phyloP scores from a whole-genome alignment of 2,113 vertebrate genomes.

The Eudyptes chrysolophus region DNA sequence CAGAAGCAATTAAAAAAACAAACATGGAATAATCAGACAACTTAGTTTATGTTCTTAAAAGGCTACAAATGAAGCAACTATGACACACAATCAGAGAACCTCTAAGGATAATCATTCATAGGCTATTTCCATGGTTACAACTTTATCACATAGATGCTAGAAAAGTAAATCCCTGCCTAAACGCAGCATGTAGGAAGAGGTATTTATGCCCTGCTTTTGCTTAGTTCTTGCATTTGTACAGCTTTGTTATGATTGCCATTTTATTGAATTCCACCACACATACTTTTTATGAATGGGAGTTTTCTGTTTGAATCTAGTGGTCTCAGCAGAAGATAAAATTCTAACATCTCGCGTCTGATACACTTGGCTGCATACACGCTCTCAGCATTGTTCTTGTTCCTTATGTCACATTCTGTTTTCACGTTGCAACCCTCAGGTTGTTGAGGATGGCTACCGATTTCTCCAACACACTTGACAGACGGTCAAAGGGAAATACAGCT shows the following conservation, averaged over 20 bases:
- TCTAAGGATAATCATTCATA: not conserved
- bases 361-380: rapidly evolving
- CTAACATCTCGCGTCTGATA: not conserved
- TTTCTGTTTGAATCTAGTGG: not conserved
- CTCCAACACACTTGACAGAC: not conserved
- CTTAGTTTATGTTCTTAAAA: slow-evolving; percentile 51
- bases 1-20: slow-evolving; percentile 62
- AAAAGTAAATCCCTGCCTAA: not conserved
- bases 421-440: not conserved
- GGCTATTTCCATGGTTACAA: not conserved
- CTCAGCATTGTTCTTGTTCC: not conserved
- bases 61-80: slow-evolving; percentile 6
- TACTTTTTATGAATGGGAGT: not conserved
- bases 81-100: not conserved
- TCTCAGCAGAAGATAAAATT: not conserved
- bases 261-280: not conserved
- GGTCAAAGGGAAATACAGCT: not conserved
- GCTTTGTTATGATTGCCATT: not conserved
- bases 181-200: not conserved
- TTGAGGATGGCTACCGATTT: not conserved
- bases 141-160: not conserved
- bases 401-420: not conserved
- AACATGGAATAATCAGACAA: slow-evolving; percentile 42
- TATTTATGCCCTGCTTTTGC: not conserved
- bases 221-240: not conserved